Evolutionary conservation across 1,140 invertebrate species (phyloP).

Genomic region (Caligus rogercresseyi): DNA sequence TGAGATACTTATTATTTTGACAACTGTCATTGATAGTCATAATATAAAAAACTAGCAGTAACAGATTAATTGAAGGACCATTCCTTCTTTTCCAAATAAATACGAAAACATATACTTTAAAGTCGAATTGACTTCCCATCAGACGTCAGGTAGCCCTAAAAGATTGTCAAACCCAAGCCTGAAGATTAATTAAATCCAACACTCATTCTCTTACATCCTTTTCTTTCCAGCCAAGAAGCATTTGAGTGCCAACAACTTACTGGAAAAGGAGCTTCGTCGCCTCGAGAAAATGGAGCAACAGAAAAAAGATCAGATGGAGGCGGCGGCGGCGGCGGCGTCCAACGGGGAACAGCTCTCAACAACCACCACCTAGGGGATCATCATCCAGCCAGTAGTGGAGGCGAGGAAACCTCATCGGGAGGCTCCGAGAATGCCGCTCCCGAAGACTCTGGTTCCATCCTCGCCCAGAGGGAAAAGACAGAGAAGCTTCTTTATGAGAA

Average conservation of each 20-base stretch:
- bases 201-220: too few species aligned
- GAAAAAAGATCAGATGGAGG: background rate
- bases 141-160: too few species aligned
- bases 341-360: background rate
- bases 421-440: background rate
- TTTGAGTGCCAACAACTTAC: background rate
- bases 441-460: background rate
- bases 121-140: too few species aligned
- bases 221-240: background rate
- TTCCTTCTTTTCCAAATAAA: too few species aligned
- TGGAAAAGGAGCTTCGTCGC: background rate
- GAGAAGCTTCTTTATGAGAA: background rate
- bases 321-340: too few species aligned
- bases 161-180: too few species aligned
- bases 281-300: background rate
- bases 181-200: too few species aligned
- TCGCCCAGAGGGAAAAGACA: slow-evolving; percentile 3
- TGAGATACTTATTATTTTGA: too few species aligned
- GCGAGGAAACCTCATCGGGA: background rate
- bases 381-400: background rate
- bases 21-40: too few species aligned
- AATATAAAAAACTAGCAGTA: too few species aligned
- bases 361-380: background rate
- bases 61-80: too few species aligned
- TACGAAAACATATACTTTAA: too few species aligned